Conservation (phyloP, 2,888 invertebrate genomes). For the Tipula lateralis region DNA sequence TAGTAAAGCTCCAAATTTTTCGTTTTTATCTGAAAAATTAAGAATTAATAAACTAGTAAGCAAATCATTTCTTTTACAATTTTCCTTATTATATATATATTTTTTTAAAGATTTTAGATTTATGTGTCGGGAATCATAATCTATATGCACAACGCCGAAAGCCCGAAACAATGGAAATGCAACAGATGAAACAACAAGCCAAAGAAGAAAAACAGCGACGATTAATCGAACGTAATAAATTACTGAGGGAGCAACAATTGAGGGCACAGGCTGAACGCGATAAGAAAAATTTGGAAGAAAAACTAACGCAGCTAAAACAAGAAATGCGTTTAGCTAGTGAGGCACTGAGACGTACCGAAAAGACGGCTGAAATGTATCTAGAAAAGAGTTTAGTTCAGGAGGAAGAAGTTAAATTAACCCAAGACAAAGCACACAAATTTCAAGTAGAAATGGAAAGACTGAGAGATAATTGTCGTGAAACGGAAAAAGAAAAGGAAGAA, state of each 20-base stretch:
- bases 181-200: slow-evolving; percentile 98
- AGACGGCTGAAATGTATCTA: slow-evolving; percentile 90
- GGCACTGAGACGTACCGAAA: slow-evolving; percentile 87
- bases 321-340: slow-evolving; percentile 89
- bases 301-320: slow-evolving; percentile 83
- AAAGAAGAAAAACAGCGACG: slow-evolving; percentile 83
- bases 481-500: slow-evolving; percentile 85
- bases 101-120: slow-evolving; percentile 72
- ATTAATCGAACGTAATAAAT: slow-evolving; percentile 79
- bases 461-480: slow-evolving; percentile 75
- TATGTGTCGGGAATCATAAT: slow-evolving; percentile 98
- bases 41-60: slow-evolving; percentile 91
- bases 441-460: slow-evolving; percentile 91
- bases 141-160: slow-evolving; percentile 92
- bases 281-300: slow-evolving; percentile 83
- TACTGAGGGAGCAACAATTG: slow-evolving; percentile 86
- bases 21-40: slow-evolving; percentile 91
- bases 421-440: slow-evolving; percentile 92
- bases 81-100: slow-evolving; percentile 24
- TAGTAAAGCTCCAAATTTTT: slow-evolving; percentile 89
- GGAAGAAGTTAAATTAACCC: slow-evolving; percentile 88
- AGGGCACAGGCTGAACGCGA: slow-evolving; percentile 90
- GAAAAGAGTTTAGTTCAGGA: slow-evolving; percentile 97
- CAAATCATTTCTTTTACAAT: slow-evolving; percentile 34
- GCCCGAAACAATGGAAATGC: slow-evolving; percentile 97